Base-by-base conservation (phyloP, 2,888 invertebrate species). In the Bellardia pandia region DNA sequence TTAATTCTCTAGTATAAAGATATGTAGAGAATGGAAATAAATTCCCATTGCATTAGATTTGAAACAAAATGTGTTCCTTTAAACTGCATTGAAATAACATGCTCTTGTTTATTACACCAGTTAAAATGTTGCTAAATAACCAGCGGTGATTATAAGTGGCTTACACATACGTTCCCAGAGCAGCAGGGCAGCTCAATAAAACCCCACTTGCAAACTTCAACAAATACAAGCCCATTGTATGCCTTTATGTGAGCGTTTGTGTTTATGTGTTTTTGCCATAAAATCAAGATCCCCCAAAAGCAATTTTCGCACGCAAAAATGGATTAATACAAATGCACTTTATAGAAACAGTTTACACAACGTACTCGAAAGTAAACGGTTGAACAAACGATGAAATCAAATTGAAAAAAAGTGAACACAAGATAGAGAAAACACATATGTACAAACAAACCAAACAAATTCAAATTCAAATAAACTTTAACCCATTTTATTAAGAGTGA, bases 221-320 rank as follows among this genome's bases (percentile, higher is more conserved):
- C 16, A 60, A 60, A 45, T 37, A 23, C 23, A 8, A 40, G 37
- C 8, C 9, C 5, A 64, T 16, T 64, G 13, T 60, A 14, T 33
- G 33, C 0, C 3, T 5, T 40, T 16, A 9, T 64, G 16, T 11
- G 6, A 2, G 8, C 37, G 14, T 37, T 8, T 58, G 51, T 53
- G 51, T 51, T 51, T 64, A 58, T 37, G 23, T 51, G 76, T 48
- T 45, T 45, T 45, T 11, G 11, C 11, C 11, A 45, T 11, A 76
- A 80, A 56, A 74, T n/a, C n/a, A 71, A 60, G 66, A 82, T 56
- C 4, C 62, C 77, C 86, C 77, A 88, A 85, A 88, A 77, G 76
- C 77, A 86, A 85, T 85, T 85, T 86, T 89, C 85, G 42, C 82
- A 88, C 86, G 76, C 82, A 86, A 88, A 89, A 85, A 58, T 82